A percentile compares a stretch with the other conserved stretches of the same genome.
These are phyloP conservation scores for Cyclophora albipunctata DNA, from an alignment of 2,888 invertebrate genomes.

Conservation along the genomic window DNA sequence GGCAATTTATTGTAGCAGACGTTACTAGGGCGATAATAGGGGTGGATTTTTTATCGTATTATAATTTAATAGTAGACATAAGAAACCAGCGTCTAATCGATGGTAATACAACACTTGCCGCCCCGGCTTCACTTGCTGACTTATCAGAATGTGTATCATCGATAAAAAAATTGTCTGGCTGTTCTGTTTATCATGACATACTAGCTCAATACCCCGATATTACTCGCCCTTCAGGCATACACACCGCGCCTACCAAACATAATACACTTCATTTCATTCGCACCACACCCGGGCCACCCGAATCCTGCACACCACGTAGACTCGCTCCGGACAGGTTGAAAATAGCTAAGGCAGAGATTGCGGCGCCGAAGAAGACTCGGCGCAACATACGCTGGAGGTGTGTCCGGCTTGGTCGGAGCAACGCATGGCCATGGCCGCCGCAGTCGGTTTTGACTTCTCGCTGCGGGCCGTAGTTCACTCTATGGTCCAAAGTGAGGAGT, in stretches of 20 bases:
- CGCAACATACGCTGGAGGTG: too few relatives aligned
- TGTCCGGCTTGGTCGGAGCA: too few relatives aligned
- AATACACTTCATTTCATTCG: constrained; percentile 15
- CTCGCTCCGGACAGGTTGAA: constrained; percentile 26
- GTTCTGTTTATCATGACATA: constrained; percentile 4
- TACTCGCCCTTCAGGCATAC: constrained; percentile 14
- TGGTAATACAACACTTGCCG: constrained; percentile 4
- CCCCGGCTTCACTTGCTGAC: constrained; percentile 1
- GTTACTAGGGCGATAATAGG: constrained; percentile 27
- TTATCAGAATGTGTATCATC: constrained; percentile 4
- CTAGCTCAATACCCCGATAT: constrained; percentile 10
- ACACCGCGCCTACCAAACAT: constrained; percentile 2
- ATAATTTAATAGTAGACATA: constrained; percentile 8
- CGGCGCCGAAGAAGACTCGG: too few relatives aligned
- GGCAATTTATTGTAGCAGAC: constrained; percentile 25
- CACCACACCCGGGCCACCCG: constrained; percentile 27
- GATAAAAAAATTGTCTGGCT: constrained; percentile 9
- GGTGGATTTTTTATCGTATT: constrained; percentile 19
- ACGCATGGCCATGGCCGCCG: too few relatives aligned
- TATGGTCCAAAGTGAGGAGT: too few relatives aligned
- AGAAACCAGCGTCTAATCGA: constrained; percentile 8
- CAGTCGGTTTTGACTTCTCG: too few relatives aligned
- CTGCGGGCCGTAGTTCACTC: too few relatives aligned
- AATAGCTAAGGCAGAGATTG: constrained; percentile 24
- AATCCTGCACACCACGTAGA: constrained; percentile 23